These are phyloP conservation scores for Nymphalis urticae DNA, from an alignment of 2,888 invertebrate genomes.

Conservation along the genomic window DNA sequence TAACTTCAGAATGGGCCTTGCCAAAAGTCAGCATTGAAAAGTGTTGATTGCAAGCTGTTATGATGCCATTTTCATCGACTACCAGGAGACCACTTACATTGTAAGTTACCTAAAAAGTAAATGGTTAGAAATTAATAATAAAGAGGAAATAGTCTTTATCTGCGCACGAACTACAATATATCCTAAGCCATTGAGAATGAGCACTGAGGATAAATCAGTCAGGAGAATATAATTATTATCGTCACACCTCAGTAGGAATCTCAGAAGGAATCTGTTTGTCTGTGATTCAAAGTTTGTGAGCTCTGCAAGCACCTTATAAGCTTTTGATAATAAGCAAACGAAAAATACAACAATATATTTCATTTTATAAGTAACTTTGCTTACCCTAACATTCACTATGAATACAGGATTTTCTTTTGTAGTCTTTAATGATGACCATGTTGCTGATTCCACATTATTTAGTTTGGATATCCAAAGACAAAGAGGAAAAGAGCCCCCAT, in stretches of 20 bases:
- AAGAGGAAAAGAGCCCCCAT: slow-evolving; percentile 83
- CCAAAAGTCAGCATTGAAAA: slow-evolving; percentile 85
- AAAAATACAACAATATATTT: neutral
- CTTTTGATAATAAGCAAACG: neutral
- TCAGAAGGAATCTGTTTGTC: too few species aligned
- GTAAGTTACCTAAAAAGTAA: slow-evolving; percentile 72
- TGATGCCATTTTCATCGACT: slow-evolving; percentile 82
- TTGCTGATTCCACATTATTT: slow-evolving; percentile 53
- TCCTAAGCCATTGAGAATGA: too few species aligned
- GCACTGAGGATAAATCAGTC: too few species aligned
- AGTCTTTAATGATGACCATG: slow-evolving; percentile 60
- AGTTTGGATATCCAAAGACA: slow-evolving; percentile 77
- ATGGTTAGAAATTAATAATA: neutral
- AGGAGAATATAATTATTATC: too few species aligned
- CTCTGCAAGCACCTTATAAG: too few species aligned
- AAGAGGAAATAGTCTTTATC: too few species aligned
- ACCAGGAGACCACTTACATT: slow-evolving; percentile 86
- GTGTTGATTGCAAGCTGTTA: slow-evolving; percentile 85
- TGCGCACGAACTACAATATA: too few species aligned
- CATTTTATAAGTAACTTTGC: slow-evolving; percentile 30
- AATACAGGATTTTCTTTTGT: slow-evolving; percentile 62
- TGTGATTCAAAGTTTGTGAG: neutral
- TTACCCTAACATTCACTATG: slow-evolving; percentile 72
- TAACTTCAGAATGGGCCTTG: slow-evolving; percentile 81
- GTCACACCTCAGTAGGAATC: neutral